Conservation (phyloP, 1,140 invertebrate genomes). For the Eupristina koningsbergeri region DNA sequence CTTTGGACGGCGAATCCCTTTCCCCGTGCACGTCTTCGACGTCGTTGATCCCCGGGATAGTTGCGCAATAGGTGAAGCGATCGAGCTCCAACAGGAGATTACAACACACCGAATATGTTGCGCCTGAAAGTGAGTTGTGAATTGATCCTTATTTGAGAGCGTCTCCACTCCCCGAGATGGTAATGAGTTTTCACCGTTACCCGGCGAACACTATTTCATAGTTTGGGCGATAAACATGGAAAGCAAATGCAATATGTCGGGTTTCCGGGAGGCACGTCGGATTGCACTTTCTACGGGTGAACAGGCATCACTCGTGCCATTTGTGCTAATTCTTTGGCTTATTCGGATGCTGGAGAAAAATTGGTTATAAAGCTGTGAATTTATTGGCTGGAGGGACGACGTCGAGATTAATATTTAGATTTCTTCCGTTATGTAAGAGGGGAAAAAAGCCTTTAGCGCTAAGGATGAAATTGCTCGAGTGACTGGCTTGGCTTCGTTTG, state of each 20-base stretch:
- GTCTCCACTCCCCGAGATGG: not conserved
- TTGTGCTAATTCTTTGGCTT: no score
- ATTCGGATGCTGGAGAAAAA: not conserved
- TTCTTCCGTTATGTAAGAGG: constrained; percentile 17
- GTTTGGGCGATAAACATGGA: not conserved
- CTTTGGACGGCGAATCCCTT: not conserved
- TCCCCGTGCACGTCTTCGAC: not conserved
- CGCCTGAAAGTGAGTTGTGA: not conserved
- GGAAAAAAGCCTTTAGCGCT: not conserved
- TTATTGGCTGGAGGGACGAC: no score
- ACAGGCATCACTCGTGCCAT: no score
- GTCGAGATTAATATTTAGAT: not conserved
- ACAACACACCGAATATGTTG: no score
- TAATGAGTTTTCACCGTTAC: not conserved
- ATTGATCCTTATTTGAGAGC: not conserved
- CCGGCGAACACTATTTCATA: no score
- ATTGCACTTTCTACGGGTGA: not conserved
- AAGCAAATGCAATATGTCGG: not conserved
- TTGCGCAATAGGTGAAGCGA: not conserved
- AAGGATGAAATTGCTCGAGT: not conserved
- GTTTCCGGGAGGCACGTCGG: not conserved
- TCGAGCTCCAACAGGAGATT: no score
- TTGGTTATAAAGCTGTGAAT: not conserved
- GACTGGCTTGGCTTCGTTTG: no score
- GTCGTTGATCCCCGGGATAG: not conserved